Evolutionary conservation across 2,797 vertebrate genomes (phyloP), one percentile per base, ranked within the genome.

Genomic region (Sebastes miniatus): DNA sequence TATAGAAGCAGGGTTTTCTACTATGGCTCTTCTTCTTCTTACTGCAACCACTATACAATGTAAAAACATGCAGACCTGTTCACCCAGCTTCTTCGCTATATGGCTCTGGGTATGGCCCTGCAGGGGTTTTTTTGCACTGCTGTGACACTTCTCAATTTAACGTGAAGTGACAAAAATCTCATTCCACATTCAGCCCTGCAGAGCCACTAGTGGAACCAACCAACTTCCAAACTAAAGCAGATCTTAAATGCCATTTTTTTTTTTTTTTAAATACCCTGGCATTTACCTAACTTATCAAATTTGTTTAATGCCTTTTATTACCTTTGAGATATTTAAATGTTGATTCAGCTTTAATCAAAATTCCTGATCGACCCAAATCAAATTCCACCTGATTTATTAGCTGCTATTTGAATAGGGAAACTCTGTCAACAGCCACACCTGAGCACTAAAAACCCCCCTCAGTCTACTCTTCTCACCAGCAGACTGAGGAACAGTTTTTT

Each of bases 1-100:
- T 84, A 91, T 78, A 94, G 94, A 90, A 92, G 90, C 86, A 81
- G 91, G 93, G 87, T 91, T 92, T 92, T 36, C 90, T 73, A 84
- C 83, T 85, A 87, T 92, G 88, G 91, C 83, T 87, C 73, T 81
- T 83, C 83, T 83, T 83, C 83, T 83, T 83, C 83, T 59, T 78
- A 77, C 82, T 88, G 66, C 78, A 43, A 31, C 62, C 79, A 83
- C 80, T 80, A 39, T 6, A 81, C 76, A 79, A 10, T 34, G 54
- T 34, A 70, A 71, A 52, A 80, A 68, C 76, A 31, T 24, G 63
- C 57, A 83, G 56, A 87, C 89, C 85, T 81, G 87, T 62, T 75
- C 85, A 72, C 73, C 47, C 84, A 73, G 76, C 59, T 73, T 81
- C 73, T 78, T 67, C 74, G 58, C 74, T 68, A 16, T 61, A 18